These are phyloP conservation scores for Lagodon rhomboides DNA, from an alignment of 2,797 vertebrate genomes.

Conservation along the genomic window DNA sequence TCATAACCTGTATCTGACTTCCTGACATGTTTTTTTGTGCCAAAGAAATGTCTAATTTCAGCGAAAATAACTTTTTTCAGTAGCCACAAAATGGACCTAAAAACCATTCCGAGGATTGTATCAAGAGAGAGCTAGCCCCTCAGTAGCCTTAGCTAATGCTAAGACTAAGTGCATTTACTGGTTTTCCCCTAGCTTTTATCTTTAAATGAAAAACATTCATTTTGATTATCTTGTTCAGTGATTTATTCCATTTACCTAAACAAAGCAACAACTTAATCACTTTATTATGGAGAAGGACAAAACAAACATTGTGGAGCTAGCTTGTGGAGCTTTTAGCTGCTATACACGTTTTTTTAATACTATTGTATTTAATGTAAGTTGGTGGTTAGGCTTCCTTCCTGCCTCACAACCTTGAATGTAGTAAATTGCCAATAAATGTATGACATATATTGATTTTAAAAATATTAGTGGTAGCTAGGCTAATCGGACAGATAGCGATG, in stretches of 20 bases:
- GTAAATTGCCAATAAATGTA: background rate
- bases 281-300: background rate
- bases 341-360: background rate
- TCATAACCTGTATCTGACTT: background rate
- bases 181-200: background rate
- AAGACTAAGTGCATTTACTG: background rate
- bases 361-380: background rate
- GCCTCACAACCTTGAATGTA: background rate
- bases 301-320: background rate
- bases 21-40: background rate
- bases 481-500: too few species aligned
- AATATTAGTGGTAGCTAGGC: too few species aligned
- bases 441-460: too few species aligned
- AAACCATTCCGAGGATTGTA: background rate
- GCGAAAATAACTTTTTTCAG: background rate
- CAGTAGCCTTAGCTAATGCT: background rate
- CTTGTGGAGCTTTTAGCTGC: background rate
- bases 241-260: background rate
- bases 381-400: background rate
- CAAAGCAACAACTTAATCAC: background rate
- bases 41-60: background rate
- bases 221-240: too few species aligned
- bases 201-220: background rate
- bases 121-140: background rate
- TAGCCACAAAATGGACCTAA: background rate